Evolutionary conservation across 2,888 invertebrate species (phyloP).

Genomic region (Oxytorus armatus): DNA sequence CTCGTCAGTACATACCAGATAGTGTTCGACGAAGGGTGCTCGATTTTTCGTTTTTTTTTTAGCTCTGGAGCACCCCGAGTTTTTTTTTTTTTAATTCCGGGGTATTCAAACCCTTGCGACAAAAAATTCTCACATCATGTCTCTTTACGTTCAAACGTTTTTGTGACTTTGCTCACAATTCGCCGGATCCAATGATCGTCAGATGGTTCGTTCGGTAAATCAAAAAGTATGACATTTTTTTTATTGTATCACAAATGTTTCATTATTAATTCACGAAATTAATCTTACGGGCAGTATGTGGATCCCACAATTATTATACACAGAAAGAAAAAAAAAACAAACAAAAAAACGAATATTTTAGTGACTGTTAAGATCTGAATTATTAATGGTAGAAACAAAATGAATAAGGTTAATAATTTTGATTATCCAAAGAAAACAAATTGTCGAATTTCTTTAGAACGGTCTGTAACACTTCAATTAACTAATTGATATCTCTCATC

Average conservation of each 20-base stretch:
- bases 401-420: too few species aligned
- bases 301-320: too few species aligned
- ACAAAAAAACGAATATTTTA: too few species aligned
- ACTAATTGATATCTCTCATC: too few species aligned
- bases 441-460: too few species aligned
- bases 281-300: too few species aligned
- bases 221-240: conserved; percentile 4
- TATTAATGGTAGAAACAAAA: too few species aligned
- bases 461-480: background rate
- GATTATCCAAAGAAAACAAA: too few species aligned
- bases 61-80: conserved; percentile 21
- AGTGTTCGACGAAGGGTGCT: conserved; percentile 58
- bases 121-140: background rate
- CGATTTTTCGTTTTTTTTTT: conserved; percentile 9
- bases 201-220: conserved; percentile 13
- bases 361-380: too few species aligned
- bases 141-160: background rate
- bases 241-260: background rate
- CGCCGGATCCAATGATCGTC: conserved; percentile 3
- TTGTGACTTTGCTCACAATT: conserved; percentile 3
- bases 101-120: background rate
- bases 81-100: background rate
- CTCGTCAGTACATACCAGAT: conserved; percentile 64
- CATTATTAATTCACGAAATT: background rate
- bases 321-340: too few species aligned